These are phyloP conservation scores for Dasypogon diadema DNA, from an alignment of 2,888 invertebrate genomes.

Conservation along the genomic window DNA sequence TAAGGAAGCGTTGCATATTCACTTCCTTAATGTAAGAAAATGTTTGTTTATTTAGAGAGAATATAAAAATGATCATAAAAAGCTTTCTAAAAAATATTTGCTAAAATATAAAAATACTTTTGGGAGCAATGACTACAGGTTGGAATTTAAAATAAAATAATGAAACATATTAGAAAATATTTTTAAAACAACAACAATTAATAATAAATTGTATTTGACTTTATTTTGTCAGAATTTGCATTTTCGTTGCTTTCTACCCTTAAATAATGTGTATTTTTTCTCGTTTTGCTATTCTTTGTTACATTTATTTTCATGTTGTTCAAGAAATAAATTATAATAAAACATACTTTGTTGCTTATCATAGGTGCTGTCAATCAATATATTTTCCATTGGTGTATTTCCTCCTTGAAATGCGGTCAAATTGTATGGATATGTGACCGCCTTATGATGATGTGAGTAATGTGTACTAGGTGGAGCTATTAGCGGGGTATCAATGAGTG, in stretches of 20 bases:
- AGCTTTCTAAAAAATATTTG: not conserved
- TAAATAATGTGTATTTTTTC: not conserved
- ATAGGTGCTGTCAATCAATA: conserved; percentile 62
- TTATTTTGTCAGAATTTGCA: not conserved
- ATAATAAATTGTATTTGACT: conserved; percentile 13
- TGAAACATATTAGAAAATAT: not conserved
- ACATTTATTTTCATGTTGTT: not conserved
- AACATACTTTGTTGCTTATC: conserved; percentile 69
- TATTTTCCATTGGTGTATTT: conserved; percentile 60
- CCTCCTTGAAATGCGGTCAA: conserved; percentile 68
- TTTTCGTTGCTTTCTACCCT: not conserved
- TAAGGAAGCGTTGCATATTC: not conserved
- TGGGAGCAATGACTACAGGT: not conserved
- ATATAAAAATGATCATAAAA: not conserved
- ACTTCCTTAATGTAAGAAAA: not conserved
- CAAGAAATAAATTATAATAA: conserved; percentile 51
- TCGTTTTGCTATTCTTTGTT: conserved; percentile 24
- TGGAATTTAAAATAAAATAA: not conserved
- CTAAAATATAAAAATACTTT: not conserved
- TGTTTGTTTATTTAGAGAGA: not conserved
- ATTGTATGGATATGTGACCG: conserved; percentile 68
- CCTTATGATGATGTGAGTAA: conserved; percentile 64
- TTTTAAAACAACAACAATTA: not conserved
- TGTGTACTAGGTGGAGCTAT: conserved; percentile 65
- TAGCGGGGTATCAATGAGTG: conserved; percentile 68